Evolutionary conservation across 2,888 invertebrate genomes (phyloP).

Genomic region (Meta bourneti): DNA sequence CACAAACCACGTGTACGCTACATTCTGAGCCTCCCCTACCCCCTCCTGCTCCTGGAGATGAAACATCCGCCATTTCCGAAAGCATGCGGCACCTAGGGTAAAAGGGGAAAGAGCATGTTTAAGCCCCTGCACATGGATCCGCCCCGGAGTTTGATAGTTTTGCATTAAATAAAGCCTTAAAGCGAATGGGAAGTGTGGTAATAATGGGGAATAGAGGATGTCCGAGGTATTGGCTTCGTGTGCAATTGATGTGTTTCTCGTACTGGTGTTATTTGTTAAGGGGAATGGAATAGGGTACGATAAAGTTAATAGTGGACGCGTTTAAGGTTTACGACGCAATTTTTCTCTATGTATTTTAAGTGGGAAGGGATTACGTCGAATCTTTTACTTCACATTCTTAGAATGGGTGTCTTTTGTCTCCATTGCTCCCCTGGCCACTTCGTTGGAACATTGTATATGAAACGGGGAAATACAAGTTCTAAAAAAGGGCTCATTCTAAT

Average conservation of each 20-base stretch:
- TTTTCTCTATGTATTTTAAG: conserved; percentile 1
- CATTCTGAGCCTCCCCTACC: conserved; percentile 30
- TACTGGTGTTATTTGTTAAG: neutral
- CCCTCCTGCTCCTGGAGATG: conserved; percentile 7
- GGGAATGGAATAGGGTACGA: neutral
- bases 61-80: conserved; percentile 5
- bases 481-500: too few relatives aligned
- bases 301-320: conserved; percentile 1
- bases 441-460: too few relatives aligned
- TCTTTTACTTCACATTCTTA: neutral
- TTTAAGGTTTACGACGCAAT: neutral
- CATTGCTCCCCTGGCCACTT: neutral
- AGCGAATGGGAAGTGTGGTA: neutral
- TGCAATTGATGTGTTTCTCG: neutral
- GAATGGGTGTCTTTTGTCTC: neutral
- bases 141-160: conserved; percentile 32
- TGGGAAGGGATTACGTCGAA: neutral
- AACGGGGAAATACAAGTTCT: too few relatives aligned
- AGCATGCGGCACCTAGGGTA: neutral
- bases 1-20: conserved; percentile 52
- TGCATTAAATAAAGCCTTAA: conserved; percentile 34
- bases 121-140: conserved; percentile 9
- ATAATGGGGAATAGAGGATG: neutral
- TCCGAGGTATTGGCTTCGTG: neutral
- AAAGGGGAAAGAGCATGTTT: conserved; percentile 14